phyloP scores from a whole-genome alignment of 2,113 vertebrate genomes.

The Rhinoptilus africanus region DNA sequence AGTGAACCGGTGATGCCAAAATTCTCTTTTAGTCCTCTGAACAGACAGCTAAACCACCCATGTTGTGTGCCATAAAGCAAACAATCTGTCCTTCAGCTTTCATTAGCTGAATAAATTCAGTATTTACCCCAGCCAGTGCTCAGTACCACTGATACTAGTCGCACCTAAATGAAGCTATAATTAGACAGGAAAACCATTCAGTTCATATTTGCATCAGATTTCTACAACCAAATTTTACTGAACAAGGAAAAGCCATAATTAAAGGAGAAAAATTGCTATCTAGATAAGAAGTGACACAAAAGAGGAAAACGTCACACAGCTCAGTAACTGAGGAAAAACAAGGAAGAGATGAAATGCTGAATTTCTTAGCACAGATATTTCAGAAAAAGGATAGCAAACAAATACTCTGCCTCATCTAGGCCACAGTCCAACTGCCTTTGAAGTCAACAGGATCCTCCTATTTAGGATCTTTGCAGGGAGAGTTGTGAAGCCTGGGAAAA shows the following conservation, averaged over 20 bases:
- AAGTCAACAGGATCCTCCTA: not conserved
- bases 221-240: not conserved
- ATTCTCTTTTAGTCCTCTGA: not conserved
- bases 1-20: not conserved
- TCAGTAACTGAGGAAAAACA: not conserved
- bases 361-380: not conserved
- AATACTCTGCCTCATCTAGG: not conserved
- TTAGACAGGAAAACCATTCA: constrained; percentile 40
- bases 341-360: not conserved
- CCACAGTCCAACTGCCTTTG: not conserved
- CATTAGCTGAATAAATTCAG: not conserved
- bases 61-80: not conserved
- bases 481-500: not conserved
- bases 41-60: not conserved
- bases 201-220: constrained; percentile 14
- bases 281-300: constrained; percentile 19
- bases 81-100: constrained; percentile 2
- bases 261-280: constrained; percentile 21
- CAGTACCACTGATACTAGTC: not conserved
- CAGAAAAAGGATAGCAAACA: not conserved
- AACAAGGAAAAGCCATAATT: constrained; percentile 35
- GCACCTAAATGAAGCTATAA: constrained; percentile 29
- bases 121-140: not conserved
- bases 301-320: not conserved
- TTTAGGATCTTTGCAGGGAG: not conserved